Conservation (phyloP, 2,113 vertebrate species). For the Muntiacus muntjak region DNA sequence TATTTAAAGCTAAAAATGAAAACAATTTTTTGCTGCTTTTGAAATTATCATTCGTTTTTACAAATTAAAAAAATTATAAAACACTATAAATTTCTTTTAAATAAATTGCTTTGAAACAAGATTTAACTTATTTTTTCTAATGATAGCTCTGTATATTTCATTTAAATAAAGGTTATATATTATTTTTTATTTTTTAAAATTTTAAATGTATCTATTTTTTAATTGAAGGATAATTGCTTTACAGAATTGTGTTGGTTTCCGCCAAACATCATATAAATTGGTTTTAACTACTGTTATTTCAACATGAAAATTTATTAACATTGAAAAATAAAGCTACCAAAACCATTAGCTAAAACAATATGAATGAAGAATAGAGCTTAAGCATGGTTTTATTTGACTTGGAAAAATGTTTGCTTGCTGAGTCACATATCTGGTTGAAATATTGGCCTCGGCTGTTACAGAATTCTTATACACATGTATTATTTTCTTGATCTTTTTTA, state of each 20-base stretch:
- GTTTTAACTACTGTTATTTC: background rate
- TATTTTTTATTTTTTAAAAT: background rate
- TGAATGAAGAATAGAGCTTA: background rate
- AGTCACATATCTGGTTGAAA: background rate
- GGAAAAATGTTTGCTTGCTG: background rate
- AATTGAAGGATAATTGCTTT: background rate
- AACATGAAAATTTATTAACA: background rate
- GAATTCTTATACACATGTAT: background rate
- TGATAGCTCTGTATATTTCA: background rate
- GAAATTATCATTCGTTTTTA: background rate
- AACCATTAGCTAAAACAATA: background rate
- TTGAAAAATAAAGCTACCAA: background rate
- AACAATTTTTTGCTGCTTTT: background rate
- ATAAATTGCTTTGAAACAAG: background rate
- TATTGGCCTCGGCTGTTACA: background rate
- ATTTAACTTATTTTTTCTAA: background rate
- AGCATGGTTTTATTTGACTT: background rate
- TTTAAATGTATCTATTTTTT: background rate
- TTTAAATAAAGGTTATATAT: background rate
- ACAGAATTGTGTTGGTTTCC: background rate
- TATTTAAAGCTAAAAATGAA: constrained; percentile 1
- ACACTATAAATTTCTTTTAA: background rate
- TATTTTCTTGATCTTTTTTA: constrained; percentile 7
- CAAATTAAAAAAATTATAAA: background rate
- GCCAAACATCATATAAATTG: background rate